These are phyloP conservation scores for Malurus cyaneus DNA, from an alignment of 2,113 vertebrate species.

Conservation along the genomic window DNA sequence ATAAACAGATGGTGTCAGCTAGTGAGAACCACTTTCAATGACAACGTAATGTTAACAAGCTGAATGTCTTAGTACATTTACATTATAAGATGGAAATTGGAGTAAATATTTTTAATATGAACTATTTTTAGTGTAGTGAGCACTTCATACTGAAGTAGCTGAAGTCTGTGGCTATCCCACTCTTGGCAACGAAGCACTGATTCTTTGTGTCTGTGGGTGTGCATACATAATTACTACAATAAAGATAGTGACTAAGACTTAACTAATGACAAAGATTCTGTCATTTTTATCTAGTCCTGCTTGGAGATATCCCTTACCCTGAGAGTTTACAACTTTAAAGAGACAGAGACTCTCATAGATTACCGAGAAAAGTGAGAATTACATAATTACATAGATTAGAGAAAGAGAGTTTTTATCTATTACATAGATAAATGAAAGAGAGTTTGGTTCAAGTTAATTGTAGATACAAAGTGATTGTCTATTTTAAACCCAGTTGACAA, in stretches of 20 bases:
- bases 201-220: neutral
- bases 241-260: neutral
- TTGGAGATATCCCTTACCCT: neutral
- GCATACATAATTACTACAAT: neutral
- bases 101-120: neutral
- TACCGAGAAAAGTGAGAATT: neutral
- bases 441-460: neutral
- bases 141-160: neutral
- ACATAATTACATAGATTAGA: neutral
- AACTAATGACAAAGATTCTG: neutral
- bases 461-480: neutral
- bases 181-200: neutral
- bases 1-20: slow-evolving; percentile 37
- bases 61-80: neutral
- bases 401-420: no score
- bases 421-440: neutral
- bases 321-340: neutral
- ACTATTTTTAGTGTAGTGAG: neutral
- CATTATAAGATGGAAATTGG: neutral
- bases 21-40: slow-evolving; percentile 5
- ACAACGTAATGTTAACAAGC: neutral
- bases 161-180: neutral
- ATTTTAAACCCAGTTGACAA: neutral
- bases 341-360: neutral
- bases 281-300: neutral